Base-by-base conservation (phyloP, 64 coral and sea anemone species). In the Actinia tenebrosa region DNA sequence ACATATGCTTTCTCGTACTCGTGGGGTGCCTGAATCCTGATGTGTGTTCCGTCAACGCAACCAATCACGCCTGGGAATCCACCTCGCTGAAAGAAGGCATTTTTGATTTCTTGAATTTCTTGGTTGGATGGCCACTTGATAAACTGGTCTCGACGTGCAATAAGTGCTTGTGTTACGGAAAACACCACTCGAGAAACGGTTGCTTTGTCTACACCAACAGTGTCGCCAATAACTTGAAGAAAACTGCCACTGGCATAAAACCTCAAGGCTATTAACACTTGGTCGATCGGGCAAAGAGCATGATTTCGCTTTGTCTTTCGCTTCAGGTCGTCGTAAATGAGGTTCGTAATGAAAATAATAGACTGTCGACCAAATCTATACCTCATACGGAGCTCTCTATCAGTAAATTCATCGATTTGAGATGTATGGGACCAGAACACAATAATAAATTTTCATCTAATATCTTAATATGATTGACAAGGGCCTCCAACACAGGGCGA, bases 241-340 rank as follows among this genome's bases (percentile, higher is more conserved):
- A 94, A 94, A 54, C 93, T 91, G 64, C 93, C 93, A 84, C 85
- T 90, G 15, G 93, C 89, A 81, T 85, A 94, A 91, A 94, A 94
- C 18, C 89, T 80, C 17, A 95, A 75, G 45, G 93, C 87, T 43
- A 95, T 86, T 14, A 95, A 60, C 13, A 95, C 83, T 81, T 95
- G 89, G 11, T 88, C 86, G 5, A 86, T 45, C 16, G 93, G 83
- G 42, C 44, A 50, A 50, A 50, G 47, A 50, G 47, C 47, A 50
- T 50, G 47, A 85, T 64, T 88, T 20, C 81, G 53, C 52, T 71
- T 20, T 18, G 86, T 88, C 56, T 84, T 86, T 22, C 69, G 78
- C 77, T 47, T 69, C 46, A 94, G 58, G 19, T 91, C 93, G 20
- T 75, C 71, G 64, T 69, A 69, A 86, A 86, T 44, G 46, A 86